A percentile compares a stretch with the other conserved stretches of the same genome.
These are phyloP conservation scores for Lagria hirta DNA, from an alignment of 2,888 invertebrate species.

Conservation along the genomic window DNA sequence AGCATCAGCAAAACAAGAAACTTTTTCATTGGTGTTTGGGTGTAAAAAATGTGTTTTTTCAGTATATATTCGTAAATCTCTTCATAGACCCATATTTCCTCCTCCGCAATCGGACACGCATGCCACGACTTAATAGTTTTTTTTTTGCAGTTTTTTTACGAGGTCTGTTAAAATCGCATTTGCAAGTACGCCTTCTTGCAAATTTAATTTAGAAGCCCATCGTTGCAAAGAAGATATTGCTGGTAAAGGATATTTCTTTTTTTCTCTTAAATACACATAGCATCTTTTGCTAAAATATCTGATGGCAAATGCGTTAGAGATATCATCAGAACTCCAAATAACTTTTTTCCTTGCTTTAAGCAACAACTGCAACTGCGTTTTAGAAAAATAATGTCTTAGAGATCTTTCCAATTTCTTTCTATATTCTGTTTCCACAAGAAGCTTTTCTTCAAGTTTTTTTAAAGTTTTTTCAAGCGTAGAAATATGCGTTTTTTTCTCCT, in stretches of 20 bases:
- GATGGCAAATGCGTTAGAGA: slow-evolving; percentile 26
- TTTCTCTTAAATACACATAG: slow-evolving; percentile 26
- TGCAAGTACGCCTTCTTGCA: slow-evolving; percentile 1
- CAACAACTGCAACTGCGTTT: too few relatives aligned
- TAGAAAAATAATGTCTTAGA: too few relatives aligned
- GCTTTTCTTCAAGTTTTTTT: not conserved
- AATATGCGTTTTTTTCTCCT: not conserved
- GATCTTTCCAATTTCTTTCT: slow-evolving; percentile 1
- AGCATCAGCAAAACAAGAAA: slow-evolving; percentile 30
- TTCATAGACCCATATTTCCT: slow-evolving; percentile 31
- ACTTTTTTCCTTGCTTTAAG: too few relatives aligned
- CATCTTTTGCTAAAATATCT: slow-evolving; percentile 28
- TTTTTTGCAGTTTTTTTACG: slow-evolving; percentile 17
- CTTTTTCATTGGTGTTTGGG: slow-evolving; percentile 21
- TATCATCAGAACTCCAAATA: slow-evolving; percentile 10
- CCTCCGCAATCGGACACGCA: slow-evolving; percentile 33
- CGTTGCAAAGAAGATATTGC: slow-evolving; percentile 30
- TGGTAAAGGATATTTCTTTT: slow-evolving; percentile 30
- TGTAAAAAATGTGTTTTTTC: slow-evolving; percentile 23
- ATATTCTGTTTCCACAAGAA: not conserved
- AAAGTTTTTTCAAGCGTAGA: not conserved
- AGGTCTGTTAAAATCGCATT: not conserved
- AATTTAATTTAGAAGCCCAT: slow-evolving; percentile 30
- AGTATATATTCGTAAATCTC: slow-evolving; percentile 14
- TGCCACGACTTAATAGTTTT: slow-evolving; percentile 31